Conservation (phyloP, 2,888 invertebrate species). For the Cephus rjabovi region DNA sequence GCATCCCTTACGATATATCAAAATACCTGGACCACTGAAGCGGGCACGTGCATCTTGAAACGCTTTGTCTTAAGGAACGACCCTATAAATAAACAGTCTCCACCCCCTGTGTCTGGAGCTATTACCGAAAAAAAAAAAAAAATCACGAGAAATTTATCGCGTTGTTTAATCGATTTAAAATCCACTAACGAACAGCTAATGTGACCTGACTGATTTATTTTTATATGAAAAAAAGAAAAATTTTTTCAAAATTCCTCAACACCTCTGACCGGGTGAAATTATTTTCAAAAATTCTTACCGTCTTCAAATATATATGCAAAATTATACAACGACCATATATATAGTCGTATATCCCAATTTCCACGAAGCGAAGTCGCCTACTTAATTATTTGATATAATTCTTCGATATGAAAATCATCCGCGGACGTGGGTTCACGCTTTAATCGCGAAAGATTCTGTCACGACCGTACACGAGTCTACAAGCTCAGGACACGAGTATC, state of each 20-base stretch:
- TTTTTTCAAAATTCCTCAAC: not conserved
- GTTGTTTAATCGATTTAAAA: slow-evolving; percentile 42
- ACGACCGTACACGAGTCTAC: not conserved
- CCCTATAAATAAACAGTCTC: slow-evolving; percentile 44
- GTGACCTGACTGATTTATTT: slow-evolving; percentile 14
- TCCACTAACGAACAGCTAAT: slow-evolving; percentile 42
- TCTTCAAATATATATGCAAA: not conserved
- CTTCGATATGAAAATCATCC: not conserved
- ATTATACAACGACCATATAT: not conserved
- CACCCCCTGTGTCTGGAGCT: slow-evolving; percentile 17
- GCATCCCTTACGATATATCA: slow-evolving; percentile 44
- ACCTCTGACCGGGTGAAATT: not conserved
- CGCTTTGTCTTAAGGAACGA: slow-evolving; percentile 25
- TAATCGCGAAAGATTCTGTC: not conserved
- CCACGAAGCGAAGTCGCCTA: not conserved
- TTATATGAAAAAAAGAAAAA: not conserved
- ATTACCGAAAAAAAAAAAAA: slow-evolving; percentile 38
- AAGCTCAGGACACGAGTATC: not conserved
- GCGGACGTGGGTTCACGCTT: not conserved
- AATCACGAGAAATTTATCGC: slow-evolving; percentile 38
- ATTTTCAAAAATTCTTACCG: not conserved
- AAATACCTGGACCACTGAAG: slow-evolving; percentile 22
- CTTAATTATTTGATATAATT: not conserved
- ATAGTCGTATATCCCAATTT: not conserved
- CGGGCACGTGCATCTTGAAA: slow-evolving; percentile 19